Evolutionary conservation across 2,113 vertebrate species (phyloP).

Genomic region (Colossoma macropomum): DNA sequence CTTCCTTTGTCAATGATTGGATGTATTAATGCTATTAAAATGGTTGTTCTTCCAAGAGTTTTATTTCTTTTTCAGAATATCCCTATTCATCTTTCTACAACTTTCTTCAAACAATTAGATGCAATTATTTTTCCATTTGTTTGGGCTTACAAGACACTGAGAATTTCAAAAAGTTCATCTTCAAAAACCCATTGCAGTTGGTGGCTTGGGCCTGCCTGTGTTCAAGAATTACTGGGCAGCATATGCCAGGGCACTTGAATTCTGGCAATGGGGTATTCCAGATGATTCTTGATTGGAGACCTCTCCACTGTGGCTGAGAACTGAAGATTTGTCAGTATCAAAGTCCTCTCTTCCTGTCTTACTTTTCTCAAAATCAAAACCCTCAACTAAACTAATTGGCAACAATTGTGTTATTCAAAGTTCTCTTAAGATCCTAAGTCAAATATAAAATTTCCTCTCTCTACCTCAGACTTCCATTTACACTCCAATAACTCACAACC

Average conservation of each 20-base stretch:
- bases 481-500: conserved; percentile 17
- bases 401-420: neutral
- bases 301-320: neutral
- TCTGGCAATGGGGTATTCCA: conserved; percentile 15
- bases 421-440: neutral
- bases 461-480: neutral
- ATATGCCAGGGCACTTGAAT: conserved; percentile 30
- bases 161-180: neutral
- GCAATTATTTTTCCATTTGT: too few relatives aligned
- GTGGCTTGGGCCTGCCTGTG: too few relatives aligned
- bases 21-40: too few relatives aligned
- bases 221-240: conserved; percentile 1
- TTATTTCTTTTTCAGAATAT: too few relatives aligned
- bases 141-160: neutral
- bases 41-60: too few relatives aligned
- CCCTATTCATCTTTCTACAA: neutral
- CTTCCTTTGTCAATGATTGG: too few relatives aligned
- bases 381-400: too few relatives aligned
- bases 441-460: neutral
- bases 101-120: neutral
- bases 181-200: conserved; percentile 5
- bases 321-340: too few relatives aligned
- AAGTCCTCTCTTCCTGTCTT: conserved; percentile 4
- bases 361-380: neutral
- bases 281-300: neutral